A percentile compares a stretch with the other conserved stretches of the same genome.
Evolutionary conservation across 2,113 vertebrate species (phyloP).

Genomic region (Nymphicus hollandicus): DNA sequence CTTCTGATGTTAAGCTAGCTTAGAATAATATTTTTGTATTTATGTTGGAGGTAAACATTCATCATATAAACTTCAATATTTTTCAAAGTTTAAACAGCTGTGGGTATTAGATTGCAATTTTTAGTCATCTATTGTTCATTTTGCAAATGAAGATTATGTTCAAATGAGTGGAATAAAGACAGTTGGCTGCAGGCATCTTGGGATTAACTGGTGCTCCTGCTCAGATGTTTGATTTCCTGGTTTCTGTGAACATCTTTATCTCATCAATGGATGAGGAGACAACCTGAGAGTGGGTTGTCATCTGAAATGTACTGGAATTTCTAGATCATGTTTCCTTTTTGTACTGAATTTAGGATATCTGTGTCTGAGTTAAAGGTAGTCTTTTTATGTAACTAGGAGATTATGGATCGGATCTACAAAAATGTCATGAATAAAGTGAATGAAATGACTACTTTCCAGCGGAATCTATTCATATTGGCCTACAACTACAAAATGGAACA

Average conservation of each 20-base stretch:
- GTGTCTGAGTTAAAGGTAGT: not conserved
- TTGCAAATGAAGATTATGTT: not conserved
- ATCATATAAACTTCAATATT: not conserved
- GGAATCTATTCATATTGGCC: slow-evolving; percentile 88
- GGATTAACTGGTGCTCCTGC: not conserved
- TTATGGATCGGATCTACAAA: slow-evolving; percentile 97
- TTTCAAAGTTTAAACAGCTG: not conserved
- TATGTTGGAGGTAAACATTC: not conserved
- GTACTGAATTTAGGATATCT: not conserved
- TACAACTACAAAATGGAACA: slow-evolving; percentile 99
- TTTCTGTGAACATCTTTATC: not conserved
- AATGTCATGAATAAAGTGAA: slow-evolving; percentile 93
- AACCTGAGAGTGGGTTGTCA: not conserved
- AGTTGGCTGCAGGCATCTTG: not conserved
- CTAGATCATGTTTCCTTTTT: not conserved
- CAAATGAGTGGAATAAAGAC: not conserved
- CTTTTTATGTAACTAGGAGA: slow-evolving; percentile 79
- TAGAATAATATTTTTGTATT: not conserved
- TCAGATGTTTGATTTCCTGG: not conserved
- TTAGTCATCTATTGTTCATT: not conserved
- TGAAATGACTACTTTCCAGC: slow-evolving; percentile 87
- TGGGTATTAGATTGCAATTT: not conserved
- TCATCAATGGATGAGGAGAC: not conserved
- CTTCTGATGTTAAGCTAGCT: not conserved
- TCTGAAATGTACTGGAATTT: not conserved